phyloP scores from a whole-genome alignment of 1,140 invertebrate species.

The Atta cephalotes region DNA sequence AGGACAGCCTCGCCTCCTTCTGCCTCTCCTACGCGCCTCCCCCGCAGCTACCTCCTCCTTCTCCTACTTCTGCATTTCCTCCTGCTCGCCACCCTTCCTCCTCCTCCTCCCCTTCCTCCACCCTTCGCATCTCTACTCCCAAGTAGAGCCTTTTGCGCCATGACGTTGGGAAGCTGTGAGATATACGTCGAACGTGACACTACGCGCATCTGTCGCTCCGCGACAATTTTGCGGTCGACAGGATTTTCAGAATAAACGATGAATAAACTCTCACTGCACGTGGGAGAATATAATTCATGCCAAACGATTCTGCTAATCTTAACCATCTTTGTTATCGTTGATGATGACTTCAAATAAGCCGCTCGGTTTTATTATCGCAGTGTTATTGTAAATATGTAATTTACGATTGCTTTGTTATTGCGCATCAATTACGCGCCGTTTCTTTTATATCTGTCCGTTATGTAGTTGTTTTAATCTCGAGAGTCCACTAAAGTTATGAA shows the following conservation, averaged over 20 bases:
- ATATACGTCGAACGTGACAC: conserved; percentile 44
- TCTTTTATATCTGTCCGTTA: no score
- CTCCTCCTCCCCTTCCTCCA: conserved; percentile 25
- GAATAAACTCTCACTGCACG: no score
- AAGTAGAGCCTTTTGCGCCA: conserved; percentile 44
- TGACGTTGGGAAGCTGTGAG: conserved; percentile 40
- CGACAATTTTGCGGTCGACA: not conserved
- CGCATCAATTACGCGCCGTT: no score
- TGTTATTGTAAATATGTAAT: no score
- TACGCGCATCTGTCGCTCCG: not conserved
- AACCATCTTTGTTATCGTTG: no score
- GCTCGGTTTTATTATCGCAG: no score
- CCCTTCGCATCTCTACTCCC: conserved; percentile 39
- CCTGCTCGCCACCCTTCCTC: conserved; percentile 5
- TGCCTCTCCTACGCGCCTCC: conserved; percentile 31
- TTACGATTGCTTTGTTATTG: no score
- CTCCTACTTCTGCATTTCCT: conserved; percentile 42
- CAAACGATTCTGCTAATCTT: no score
- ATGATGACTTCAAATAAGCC: no score
- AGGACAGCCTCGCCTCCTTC: conserved; percentile 49
- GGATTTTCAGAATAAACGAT: not conserved
- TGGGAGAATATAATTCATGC: no score
- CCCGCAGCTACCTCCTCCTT: not conserved
- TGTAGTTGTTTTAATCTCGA: no score
- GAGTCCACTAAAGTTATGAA: no score